These are phyloP conservation scores for Tragelaphus scriptus DNA, from an alignment of 2,113 vertebrate species.

Conservation along the genomic window DNA sequence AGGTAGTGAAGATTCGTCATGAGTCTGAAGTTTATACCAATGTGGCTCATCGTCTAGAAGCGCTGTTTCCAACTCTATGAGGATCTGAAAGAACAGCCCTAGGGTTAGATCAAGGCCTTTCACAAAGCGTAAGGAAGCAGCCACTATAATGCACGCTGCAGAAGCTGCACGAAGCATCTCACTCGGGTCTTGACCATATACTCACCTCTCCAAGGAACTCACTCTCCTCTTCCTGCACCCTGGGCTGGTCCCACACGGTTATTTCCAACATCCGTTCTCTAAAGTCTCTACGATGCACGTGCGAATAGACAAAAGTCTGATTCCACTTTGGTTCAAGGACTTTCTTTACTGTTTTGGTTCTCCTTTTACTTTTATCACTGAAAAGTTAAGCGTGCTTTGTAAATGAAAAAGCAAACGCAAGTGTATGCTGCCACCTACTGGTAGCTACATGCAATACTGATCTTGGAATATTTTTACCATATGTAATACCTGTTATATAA, in stretches of 20 bases:
- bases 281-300: conserved; percentile 97
- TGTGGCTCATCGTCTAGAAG: conserved; percentile 95
- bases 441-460: neutral
- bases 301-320: conserved; percentile 97
- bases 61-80: conserved; percentile 97
- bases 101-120: conserved; percentile 38
- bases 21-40: conserved; percentile 98
- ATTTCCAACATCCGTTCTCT: conserved; percentile 98
- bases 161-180: neutral
- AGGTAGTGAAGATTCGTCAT: conserved; percentile 96
- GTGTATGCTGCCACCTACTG: conserved; percentile 43
- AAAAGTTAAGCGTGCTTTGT: conserved; percentile 64
- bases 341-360: conserved; percentile 99
- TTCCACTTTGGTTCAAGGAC: conserved; percentile 97
- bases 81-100: conserved; percentile 84
- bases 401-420: conserved; percentile 54
- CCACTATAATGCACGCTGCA: neutral
- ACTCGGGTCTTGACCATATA: neutral
- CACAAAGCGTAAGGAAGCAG: neutral
- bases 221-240: conserved; percentile 97
- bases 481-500: conserved; percentile 5
- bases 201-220: conserved; percentile 98
- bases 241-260: conserved; percentile 97
- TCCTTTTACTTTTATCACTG: conserved; percentile 98
- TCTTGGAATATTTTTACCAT: neutral